phyloP scores from a whole-genome alignment of 37 sponge, comb jelly and placozoan species.

The Mnemiopsis leidyi region DNA sequence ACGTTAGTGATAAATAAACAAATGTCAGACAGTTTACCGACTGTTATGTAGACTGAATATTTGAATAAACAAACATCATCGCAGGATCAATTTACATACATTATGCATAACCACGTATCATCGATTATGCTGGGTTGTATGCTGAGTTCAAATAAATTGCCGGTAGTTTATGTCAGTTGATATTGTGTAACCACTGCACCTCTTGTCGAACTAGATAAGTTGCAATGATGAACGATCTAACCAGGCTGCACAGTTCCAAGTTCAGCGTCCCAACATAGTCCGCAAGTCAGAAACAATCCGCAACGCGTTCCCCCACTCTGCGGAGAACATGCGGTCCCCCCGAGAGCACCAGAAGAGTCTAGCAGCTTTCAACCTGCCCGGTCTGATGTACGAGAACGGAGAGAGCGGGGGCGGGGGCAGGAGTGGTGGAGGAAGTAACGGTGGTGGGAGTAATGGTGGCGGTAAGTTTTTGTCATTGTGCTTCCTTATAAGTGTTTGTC shows the following conservation, averaged over 20 bases:
- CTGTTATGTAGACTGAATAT: no score
- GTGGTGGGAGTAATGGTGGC: neutral
- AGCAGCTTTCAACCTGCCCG: constrained; percentile 43
- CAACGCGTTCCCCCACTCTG: neutral
- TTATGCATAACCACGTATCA: no score
- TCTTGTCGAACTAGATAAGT: no score
- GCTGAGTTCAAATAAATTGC: no score
- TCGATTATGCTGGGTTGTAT: no score
- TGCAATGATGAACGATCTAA: no score
- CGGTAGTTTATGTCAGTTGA: no score
- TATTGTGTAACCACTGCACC: no score
- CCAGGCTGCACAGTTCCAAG: neutral
- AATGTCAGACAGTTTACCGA: no score
- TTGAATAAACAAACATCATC: no score
- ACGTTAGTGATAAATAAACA: constrained; percentile 35
- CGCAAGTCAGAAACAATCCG: constrained; percentile 57
- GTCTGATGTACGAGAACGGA: constrained; percentile 34
- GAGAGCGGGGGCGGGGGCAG: neutral
- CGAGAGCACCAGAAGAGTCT: neutral
- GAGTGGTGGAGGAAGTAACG: neutral
- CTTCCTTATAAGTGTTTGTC: no score
- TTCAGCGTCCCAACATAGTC: neutral
- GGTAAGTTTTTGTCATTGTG: neutral
- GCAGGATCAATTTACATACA: no score
- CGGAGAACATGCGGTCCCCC: neutral